Conservation (phyloP, 1,140 invertebrate species). For the Euwallacea fornicatus region DNA sequence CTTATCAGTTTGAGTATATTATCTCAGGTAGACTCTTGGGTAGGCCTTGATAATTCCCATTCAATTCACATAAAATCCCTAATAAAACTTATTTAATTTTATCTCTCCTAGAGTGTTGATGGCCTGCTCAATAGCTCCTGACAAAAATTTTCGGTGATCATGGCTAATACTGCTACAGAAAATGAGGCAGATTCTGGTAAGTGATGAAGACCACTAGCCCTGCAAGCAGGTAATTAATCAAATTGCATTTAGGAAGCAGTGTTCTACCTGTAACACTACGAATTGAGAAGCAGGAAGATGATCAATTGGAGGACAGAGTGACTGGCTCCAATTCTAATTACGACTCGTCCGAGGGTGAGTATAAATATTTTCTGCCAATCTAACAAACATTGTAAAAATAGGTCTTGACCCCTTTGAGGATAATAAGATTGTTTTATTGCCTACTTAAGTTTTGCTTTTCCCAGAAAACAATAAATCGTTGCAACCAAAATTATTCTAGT, state of each 20-base stretch:
- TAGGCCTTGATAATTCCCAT: too few relatives aligned
- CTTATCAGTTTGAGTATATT: too few relatives aligned
- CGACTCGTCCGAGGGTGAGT: slow-evolving; percentile 60
- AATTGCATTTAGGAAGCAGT: slow-evolving; percentile 23
- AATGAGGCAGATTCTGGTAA: slow-evolving; percentile 54
- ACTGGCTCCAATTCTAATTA: slow-evolving; percentile 64
- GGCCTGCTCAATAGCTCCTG: slow-evolving; percentile 36
- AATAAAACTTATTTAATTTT: background rate
- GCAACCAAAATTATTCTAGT: too few relatives aligned
- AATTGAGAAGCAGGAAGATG: slow-evolving; percentile 48
- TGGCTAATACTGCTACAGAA: slow-evolving; percentile 52
- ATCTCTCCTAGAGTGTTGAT: slow-evolving; percentile 42
- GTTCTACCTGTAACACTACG: slow-evolving; percentile 26
- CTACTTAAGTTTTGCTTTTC: too few relatives aligned
- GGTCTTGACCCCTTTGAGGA: too few relatives aligned
- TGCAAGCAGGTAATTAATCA: background rate
- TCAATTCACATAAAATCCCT: too few relatives aligned
- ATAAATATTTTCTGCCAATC: background rate
- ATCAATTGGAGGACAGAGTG: slow-evolving; percentile 52
- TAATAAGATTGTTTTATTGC: too few relatives aligned
- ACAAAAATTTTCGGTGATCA: slow-evolving; percentile 46
- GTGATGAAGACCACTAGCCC: slow-evolving; percentile 2
- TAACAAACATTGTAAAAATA: too few relatives aligned
- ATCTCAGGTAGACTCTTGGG: too few relatives aligned
- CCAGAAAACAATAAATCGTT: too few relatives aligned